Evolutionary conservation across 2,113 vertebrate species (phyloP).

Genomic region (Tricholaema leucomelas): DNA sequence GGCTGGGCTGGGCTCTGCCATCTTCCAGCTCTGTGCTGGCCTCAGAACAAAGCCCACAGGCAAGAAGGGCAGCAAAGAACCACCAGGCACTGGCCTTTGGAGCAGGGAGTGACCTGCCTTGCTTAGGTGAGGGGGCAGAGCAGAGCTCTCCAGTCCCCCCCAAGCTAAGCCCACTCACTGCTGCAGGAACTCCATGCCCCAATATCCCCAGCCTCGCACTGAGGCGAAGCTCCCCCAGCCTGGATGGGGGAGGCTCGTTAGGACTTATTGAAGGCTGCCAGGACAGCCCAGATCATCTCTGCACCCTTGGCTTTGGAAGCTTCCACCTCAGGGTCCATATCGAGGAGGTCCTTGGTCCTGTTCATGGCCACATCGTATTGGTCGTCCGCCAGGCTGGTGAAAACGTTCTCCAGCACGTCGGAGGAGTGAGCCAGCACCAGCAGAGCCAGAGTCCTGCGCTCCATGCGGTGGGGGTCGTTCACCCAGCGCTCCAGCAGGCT

Average conservation of each 20-base stretch:
- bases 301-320: constrained; percentile 66
- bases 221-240: neutral
- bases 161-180: neutral
- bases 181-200: neutral
- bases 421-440: constrained; percentile 82
- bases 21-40: neutral
- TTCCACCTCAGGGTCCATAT: constrained; percentile 80
- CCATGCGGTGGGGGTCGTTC: constrained; percentile 80
- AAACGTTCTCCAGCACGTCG: constrained; percentile 81
- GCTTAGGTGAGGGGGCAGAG: neutral
- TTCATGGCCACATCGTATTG: constrained; percentile 78
- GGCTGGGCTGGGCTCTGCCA: neutral
- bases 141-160: neutral
- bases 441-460: constrained; percentile 77
- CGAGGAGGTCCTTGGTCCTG: constrained; percentile 78
- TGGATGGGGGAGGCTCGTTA: constrained; percentile 12
- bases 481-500: constrained; percentile 84
- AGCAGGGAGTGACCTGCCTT: neutral
- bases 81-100: accelerated
- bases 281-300: constrained; percentile 87
- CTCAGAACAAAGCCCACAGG: neutral
- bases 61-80: neutral
- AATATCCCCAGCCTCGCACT: accelerated
- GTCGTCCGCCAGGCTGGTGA: constrained; percentile 75
- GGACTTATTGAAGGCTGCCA: constrained; percentile 84